Evolutionary conservation across 1,140 invertebrate species (phyloP), one percentile per base, ranked within the genome.

Genomic region (Rhagoletis pomonella): DNA sequence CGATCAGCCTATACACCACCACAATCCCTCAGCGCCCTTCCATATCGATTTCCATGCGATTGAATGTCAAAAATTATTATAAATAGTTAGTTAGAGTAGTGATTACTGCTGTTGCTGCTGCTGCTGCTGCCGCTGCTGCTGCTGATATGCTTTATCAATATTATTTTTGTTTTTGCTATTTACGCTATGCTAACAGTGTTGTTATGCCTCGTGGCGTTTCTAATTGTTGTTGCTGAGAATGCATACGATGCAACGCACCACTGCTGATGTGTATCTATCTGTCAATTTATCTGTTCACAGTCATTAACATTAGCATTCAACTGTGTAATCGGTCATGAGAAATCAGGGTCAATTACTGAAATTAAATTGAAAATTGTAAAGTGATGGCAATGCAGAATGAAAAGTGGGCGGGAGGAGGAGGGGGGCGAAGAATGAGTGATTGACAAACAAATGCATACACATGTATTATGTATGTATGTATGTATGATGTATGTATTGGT

Each of bases 251-350:
- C 29, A 29, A 29, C 29, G 29, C 29, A 29, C 17, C 5, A 10
- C 1, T 12, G 42, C 39, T 73, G 44, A 55, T 50, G n/a, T 9
- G 44, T 44, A 50, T 47, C n/a, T 77, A 77, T 77, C 69, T 77
- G 69, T 77, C 69, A 44, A 29, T 77, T 77, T 77, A 77, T 77
- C 69, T 77, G 44, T 77, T 77, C 14, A 44, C 69, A 77, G 69
- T 50, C 44, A 77, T 77, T 77, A 77, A 77, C 69, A 77, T 77
- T 77, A 50, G 69, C 69, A 44, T 44, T 50, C 69, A 77, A 77
- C 69, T 77, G 69, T 77, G n/a, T 47, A 77, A 77, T 77, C 69
- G 69, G 69, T 77, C 69, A 77, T 77, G 69, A 77, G 69, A 77
- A 77, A 77, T 77, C 69, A 77, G 47, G 69, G 69, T 77, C 69